A percentile compares a stretch with the other conserved stretches of the same genome.
Conservation (phyloP, 2,888 invertebrate genomes). For the Drosophila aldrichi region DNA sequence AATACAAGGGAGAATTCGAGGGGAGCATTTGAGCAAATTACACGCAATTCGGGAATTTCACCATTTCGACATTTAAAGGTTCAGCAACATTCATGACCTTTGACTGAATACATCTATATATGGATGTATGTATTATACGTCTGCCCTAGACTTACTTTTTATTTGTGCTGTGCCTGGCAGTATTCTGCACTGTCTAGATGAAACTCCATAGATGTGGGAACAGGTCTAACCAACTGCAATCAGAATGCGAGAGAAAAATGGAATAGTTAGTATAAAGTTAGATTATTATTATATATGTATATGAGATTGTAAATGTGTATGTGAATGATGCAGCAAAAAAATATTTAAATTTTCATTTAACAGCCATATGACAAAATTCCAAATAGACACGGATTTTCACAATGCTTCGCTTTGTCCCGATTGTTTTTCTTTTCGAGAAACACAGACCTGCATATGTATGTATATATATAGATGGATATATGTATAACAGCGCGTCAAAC, state of each 20-base stretch:
- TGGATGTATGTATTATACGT: background rate
- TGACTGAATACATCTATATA: conserved; percentile 2
- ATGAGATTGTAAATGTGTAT: background rate
- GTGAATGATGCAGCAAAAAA: background rate
- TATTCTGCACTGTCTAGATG: conserved; percentile 99
- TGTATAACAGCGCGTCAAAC: conserved; percentile 44
- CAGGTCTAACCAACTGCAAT: conserved; percentile 94
- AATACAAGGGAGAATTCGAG: background rate
- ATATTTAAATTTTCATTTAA: background rate
- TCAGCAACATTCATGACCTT: conserved; percentile 58
- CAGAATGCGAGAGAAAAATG: conserved; percentile 59
- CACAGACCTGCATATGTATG: conserved; percentile 8
- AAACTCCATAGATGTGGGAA: conserved; percentile 99
- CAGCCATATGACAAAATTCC: background rate
- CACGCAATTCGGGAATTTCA: conserved; percentile 53
- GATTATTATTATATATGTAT: conserved; percentile 1
- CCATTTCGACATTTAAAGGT: conserved; percentile 17
- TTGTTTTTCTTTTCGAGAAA: conserved; percentile 20
- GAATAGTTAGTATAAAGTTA: conserved; percentile 11
- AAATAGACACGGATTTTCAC: conserved; percentile 12
- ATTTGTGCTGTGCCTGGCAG: conserved; percentile 99
- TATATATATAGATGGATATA: background rate
- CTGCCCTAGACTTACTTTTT: conserved; percentile 86
- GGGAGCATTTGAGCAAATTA: conserved; percentile 47
- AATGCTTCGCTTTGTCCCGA: conserved; percentile 10